phyloP scores from a whole-genome alignment of 2,888 invertebrate genomes.

The Orchesellides sinensis region DNA sequence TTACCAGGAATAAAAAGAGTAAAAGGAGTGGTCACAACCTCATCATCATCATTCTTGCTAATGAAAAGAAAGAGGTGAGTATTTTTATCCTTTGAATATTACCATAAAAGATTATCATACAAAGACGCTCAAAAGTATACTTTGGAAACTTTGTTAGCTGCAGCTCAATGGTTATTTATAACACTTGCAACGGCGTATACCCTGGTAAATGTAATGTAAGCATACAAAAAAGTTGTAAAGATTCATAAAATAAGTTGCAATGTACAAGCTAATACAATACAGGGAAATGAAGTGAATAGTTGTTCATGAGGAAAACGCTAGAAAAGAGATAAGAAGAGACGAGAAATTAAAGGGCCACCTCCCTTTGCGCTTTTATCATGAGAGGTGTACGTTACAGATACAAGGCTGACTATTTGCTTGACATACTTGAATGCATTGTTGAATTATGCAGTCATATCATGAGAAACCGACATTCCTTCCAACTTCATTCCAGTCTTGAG shows the following conservation, averaged over 20 bases:
- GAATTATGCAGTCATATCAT: neutral
- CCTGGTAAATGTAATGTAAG: neutral
- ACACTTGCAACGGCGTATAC: neutral
- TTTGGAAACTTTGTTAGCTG: neutral
- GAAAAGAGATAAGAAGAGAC: constrained; percentile 17
- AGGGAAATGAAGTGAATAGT: constrained; percentile 21
- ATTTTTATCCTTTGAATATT: constrained; percentile 11
- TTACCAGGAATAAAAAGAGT: neutral
- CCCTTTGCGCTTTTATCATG: constrained; percentile 33
- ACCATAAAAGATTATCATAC: neutral
- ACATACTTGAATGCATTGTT: neutral
- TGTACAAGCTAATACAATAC: neutral
- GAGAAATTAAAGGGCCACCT: constrained; percentile 54
- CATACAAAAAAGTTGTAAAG: neutral
- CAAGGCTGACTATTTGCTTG: neutral
- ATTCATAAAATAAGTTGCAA: neutral
- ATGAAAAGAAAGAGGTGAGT: constrained; percentile 36
- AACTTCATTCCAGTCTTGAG: constrained; percentile 2
- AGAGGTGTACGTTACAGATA: constrained; percentile 26
- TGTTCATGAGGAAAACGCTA: neutral
- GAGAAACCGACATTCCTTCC: constrained; percentile 20
- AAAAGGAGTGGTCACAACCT: constrained; percentile 50
- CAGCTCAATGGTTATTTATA: constrained; percentile 44
- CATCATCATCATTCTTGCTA: constrained; percentile 48
- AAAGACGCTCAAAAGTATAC: neutral